Conservation (phyloP, 2,797 vertebrate genomes). For the Oreonectes daqikongensis region DNA sequence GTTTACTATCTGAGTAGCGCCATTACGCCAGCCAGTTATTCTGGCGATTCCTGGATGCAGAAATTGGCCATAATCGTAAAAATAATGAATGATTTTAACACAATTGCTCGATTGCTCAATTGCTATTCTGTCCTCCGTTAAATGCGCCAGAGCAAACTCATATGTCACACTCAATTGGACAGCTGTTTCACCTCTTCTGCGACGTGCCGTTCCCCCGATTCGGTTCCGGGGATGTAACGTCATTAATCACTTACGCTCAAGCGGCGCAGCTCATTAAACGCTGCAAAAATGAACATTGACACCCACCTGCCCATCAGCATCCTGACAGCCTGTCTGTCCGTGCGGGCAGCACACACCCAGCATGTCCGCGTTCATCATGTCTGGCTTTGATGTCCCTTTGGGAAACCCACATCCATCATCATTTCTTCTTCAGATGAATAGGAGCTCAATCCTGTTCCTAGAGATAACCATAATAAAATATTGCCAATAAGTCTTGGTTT, state of each 20-base stretch:
- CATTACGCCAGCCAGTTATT: not conserved
- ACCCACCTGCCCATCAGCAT: constrained; percentile 40
- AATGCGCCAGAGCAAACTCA: constrained; percentile 34
- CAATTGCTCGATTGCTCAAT: constrained; percentile 32
- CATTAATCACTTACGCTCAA: constrained; percentile 41
- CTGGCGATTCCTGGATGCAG: constrained; percentile 16
- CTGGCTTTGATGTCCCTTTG: constrained; percentile 27
- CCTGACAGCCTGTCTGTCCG: constrained; percentile 22
- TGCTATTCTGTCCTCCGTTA: constrained; percentile 24
- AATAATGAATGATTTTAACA: constrained; percentile 36
- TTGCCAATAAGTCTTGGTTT: not conserved
- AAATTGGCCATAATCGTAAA: constrained; percentile 33
- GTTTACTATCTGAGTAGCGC: not conserved
- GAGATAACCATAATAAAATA: not conserved
- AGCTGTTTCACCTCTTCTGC: constrained; percentile 40
- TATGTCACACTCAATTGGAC: constrained; percentile 46
- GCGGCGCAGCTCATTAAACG: constrained; percentile 41
- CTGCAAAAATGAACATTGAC: constrained; percentile 42
- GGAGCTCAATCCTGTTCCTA: not conserved
- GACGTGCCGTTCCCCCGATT: not conserved
- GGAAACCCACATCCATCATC: constrained; percentile 39
- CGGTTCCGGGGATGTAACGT: constrained; percentile 21
- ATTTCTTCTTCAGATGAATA: constrained; percentile 28
- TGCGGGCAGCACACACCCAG: not conserved
- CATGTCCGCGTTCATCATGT: constrained; percentile 26